Conservation (phyloP, 2,113 vertebrate genomes). For the Myrmecophaga tridactyla region DNA sequence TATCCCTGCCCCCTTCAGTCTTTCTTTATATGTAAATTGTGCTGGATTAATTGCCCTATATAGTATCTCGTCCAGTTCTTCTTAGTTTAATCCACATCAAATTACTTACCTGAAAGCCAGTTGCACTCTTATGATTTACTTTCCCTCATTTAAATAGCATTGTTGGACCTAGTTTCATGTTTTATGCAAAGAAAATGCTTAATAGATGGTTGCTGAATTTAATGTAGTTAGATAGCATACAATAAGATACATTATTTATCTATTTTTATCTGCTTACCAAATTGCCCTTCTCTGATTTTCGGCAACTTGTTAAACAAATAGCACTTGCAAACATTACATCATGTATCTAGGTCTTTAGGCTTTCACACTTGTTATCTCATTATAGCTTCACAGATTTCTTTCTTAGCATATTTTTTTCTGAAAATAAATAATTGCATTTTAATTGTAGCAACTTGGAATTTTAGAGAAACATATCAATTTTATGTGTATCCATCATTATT, state of each 20-base stretch:
- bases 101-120: not conserved
- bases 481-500: not conserved
- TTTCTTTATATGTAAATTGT: not conserved
- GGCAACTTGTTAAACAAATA: not conserved
- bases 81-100: not conserved
- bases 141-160: not conserved
- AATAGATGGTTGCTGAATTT: not conserved
- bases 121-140: not conserved
- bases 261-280: not conserved
- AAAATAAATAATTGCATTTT: slow-evolving; percentile 1
- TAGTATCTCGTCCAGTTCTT: not conserved
- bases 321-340: not conserved
- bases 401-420: not conserved
- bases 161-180: not conserved
- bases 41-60: not conserved
- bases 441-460: not conserved
- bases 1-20: too few species aligned
- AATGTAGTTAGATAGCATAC: not conserved
- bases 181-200: not conserved
- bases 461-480: not conserved
- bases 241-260: not conserved
- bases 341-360: not conserved
- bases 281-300: not conserved
- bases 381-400: not conserved
- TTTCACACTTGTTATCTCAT: not conserved